Percentiles rank a stretch among this genome's conserved stretches.
Evolutionary conservation across 2,797 vertebrate genomes (phyloP).

Genomic region (Amazona finschi): DNA sequence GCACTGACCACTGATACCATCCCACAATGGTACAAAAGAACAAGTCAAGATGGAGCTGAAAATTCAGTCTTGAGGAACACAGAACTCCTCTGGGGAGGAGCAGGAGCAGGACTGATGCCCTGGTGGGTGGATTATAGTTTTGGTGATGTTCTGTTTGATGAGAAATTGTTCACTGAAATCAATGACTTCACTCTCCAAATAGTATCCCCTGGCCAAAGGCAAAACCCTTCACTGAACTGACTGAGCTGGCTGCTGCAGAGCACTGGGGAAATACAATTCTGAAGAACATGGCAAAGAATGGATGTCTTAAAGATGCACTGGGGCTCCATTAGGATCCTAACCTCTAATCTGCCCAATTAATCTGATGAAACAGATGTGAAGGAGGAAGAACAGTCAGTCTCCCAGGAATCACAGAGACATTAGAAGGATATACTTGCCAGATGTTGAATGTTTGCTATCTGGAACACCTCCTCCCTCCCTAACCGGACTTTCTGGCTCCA

Average conservation of each 20-base stretch:
- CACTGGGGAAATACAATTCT: background rate
- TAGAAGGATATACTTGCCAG: constrained; percentile 46
- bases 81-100: background rate
- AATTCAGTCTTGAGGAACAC: background rate
- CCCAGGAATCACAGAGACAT: constrained; percentile 10
- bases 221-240: background rate
- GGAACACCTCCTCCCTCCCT: background rate
- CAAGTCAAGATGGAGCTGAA: background rate
- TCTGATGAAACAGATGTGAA: constrained; percentile 42
- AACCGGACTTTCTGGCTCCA: background rate
- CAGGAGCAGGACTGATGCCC: background rate
- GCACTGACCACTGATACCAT: background rate
- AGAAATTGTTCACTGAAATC: background rate
- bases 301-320: background rate
- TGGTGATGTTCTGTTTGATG: background rate
- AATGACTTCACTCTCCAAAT: constrained; percentile 10
- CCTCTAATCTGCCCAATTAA: constrained; percentile 11
- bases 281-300: constrained; percentile 8
- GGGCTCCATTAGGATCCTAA: constrained; percentile 5
- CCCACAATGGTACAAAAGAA: background rate
- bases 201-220: background rate
- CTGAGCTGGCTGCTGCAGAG: background rate
- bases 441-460: constrained; percentile 44
- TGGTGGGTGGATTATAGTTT: background rate
- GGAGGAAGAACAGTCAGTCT: constrained; percentile 52